Conservation (phyloP, 1,140 invertebrate species). For the Brachionus manjavacas region DNA sequence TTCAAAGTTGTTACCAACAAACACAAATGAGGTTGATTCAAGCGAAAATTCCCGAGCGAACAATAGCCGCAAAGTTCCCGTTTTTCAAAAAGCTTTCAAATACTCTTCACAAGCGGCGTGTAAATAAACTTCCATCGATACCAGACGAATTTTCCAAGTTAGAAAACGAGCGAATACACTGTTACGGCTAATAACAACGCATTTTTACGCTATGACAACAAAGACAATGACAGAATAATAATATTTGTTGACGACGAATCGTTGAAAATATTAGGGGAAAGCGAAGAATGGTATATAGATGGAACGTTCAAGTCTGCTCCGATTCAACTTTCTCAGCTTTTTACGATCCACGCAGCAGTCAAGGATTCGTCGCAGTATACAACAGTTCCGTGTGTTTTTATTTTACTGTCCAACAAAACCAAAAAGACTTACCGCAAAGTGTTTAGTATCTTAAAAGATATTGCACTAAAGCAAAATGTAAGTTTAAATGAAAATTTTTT, state of each 20-base stretch:
- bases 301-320: not conserved
- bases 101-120: not conserved
- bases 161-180: not conserved
- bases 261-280: not conserved
- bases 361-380: not conserved
- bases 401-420: not conserved
- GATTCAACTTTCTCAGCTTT: not conserved
- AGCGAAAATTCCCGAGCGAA: not conserved
- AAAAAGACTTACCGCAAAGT: not conserved
- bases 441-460: not conserved
- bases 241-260: not conserved
- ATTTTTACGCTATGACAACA: conserved; percentile 27
- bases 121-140: not conserved
- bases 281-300: not conserved
- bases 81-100: not conserved
- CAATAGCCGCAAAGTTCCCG: not conserved
- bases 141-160: not conserved
- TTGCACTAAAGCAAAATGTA: not conserved
- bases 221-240: not conserved
- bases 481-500: not conserved
- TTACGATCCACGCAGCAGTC: not conserved
- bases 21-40: not conserved
- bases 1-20: not conserved
- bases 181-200: not conserved
- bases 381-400: not conserved